phyloP scores from a whole-genome alignment of 2,797 vertebrate species.

The Cuniculus paca region DNA sequence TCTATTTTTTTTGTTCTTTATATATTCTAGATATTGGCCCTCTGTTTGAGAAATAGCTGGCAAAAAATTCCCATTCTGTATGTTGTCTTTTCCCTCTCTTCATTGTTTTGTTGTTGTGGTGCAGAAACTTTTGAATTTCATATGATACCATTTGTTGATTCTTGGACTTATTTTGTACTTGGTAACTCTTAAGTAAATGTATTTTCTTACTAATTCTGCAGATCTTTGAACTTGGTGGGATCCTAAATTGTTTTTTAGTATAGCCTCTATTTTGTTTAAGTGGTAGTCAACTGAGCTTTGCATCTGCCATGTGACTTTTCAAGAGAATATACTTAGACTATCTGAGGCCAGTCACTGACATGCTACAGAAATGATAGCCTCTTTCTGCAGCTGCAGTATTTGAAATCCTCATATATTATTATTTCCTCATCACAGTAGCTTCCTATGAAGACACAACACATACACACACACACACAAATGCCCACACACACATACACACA shows the following conservation, averaged over 20 bases:
- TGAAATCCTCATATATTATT: not conserved
- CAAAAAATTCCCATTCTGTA: not conserved
- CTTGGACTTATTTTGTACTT: not conserved
- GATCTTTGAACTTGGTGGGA: not conserved
- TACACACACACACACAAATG: not conserved
- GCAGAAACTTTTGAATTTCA: not conserved
- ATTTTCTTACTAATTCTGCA: slow-evolving; percentile 6
- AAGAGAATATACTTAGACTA: not conserved
- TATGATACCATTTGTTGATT: not conserved
- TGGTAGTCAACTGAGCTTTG: not conserved
- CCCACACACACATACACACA: not conserved
- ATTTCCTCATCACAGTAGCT: not conserved
- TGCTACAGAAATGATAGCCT: not conserved
- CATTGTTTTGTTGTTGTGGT: not conserved
- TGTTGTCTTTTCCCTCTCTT: not conserved
- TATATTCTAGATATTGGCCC: not conserved
- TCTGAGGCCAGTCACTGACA: not conserved
- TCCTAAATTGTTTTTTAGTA: not conserved
- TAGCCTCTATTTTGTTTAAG: not conserved
- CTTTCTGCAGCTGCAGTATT: not conserved
- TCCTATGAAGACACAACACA: not conserved
- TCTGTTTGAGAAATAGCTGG: not conserved
- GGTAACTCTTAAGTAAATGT: not conserved
- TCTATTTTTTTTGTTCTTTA: not conserved
- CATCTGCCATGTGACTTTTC: not conserved